Conservation (phyloP, 2,113 vertebrate species). For the Gymnocephalus cernua region DNA sequence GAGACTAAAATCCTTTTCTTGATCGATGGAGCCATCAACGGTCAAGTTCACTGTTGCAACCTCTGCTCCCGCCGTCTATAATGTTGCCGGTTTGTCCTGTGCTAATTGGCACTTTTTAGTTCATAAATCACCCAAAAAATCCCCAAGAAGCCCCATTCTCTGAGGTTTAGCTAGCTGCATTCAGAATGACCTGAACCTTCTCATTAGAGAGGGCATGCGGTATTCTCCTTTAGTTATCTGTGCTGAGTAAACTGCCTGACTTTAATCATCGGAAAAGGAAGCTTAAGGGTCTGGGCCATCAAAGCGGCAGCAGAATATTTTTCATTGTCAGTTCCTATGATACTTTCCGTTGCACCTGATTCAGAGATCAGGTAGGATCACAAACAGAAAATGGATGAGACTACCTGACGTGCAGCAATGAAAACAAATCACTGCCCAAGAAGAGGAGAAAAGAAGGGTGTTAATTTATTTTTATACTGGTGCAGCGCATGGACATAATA, state of each 20-base stretch:
- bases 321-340: not conserved
- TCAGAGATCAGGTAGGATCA: not conserved
- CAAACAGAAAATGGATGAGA: not conserved
- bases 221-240: slow-evolving; percentile 50
- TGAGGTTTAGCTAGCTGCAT: slow-evolving; percentile 63
- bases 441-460: not conserved
- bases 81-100: slow-evolving; percentile 77
- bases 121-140: slow-evolving; percentile 79
- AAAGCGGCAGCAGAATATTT: slow-evolving; percentile 11
- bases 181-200: slow-evolving; percentile 68
- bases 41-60: slow-evolving; percentile 75
- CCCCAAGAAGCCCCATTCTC: slow-evolving; percentile 53
- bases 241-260: slow-evolving; percentile 41
- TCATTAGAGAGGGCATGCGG: slow-evolving; percentile 65
- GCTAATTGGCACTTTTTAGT: slow-evolving; percentile 82
- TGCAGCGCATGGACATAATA: slow-evolving; percentile 25
- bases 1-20: slow-evolving; percentile 75
- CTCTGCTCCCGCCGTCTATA: slow-evolving; percentile 74
- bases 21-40: slow-evolving; percentile 83
- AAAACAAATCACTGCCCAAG: slow-evolving; percentile 4
- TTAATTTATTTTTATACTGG: slow-evolving; percentile 29
- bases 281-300: not conserved
- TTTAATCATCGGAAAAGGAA: slow-evolving; percentile 12
- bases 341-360: not conserved
- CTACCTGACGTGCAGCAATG: not conserved